A percentile compares a stretch with the other conserved stretches of the same genome.
Evolutionary conservation across 2,797 vertebrate genomes (phyloP).

Genomic region (Apodemus agrarius): DNA sequence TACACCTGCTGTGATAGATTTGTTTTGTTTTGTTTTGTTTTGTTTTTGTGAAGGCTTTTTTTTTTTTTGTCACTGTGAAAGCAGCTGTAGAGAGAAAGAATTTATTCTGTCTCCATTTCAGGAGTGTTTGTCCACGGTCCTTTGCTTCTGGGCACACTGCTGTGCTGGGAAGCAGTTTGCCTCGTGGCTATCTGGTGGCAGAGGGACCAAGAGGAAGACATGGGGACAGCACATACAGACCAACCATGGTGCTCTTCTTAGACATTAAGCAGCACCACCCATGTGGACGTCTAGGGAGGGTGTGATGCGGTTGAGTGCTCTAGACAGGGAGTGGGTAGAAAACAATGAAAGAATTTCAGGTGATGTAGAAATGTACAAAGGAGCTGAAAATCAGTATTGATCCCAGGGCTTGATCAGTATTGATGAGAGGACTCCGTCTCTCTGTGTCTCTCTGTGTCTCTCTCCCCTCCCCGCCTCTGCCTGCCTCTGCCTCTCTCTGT

Average conservation of each 20-base stretch:
- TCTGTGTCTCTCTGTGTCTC: no score
- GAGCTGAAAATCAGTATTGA: slow-evolving; percentile 15
- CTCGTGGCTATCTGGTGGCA: neutral
- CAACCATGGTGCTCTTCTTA: slow-evolving; percentile 19
- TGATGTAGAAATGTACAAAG: slow-evolving; percentile 35
- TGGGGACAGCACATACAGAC: neutral
- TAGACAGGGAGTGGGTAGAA: neutral
- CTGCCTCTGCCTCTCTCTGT: no score
- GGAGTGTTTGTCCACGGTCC: neutral
- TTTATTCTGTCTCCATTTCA: neutral
- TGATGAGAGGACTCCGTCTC: no score
- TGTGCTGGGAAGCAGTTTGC: neutral
- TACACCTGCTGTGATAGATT: neutral
- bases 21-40: neutral
- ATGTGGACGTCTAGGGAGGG: neutral
- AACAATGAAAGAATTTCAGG: slow-evolving; percentile 37
- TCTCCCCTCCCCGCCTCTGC: no score
- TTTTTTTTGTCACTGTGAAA: neutral
- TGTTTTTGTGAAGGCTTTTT: neutral
- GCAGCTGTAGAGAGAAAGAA: neutral
- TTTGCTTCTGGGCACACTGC: neutral
- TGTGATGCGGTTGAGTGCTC: neutral
- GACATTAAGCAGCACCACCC: neutral
- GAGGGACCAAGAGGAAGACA: neutral
- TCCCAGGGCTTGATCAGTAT: neutral